Evolutionary conservation across 1,140 invertebrate species (phyloP).

Genomic region (Penaeus chinensis): DNA sequence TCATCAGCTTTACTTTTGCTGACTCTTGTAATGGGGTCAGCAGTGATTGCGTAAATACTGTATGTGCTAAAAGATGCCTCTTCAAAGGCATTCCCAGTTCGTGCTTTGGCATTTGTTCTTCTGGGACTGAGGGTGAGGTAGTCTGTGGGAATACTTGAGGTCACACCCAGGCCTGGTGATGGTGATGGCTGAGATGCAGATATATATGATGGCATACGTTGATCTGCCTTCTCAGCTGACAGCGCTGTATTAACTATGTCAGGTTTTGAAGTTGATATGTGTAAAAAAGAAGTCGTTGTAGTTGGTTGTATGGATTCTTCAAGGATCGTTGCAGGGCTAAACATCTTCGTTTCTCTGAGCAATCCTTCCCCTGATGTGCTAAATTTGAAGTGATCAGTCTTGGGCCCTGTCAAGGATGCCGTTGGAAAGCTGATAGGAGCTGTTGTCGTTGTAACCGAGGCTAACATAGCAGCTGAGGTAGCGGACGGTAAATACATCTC

Average conservation of each 20-base stretch:
- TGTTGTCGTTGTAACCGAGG: slow-evolving; percentile 44
- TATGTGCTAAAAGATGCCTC: slow-evolving; percentile 53
- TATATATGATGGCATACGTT: slow-evolving; percentile 40
- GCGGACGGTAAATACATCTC: slow-evolving; percentile 44
- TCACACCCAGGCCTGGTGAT: not conserved
- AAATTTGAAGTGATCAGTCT: slow-evolving; percentile 53
- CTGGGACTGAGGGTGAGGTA: slow-evolving; percentile 55
- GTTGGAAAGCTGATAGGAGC: slow-evolving; percentile 36
- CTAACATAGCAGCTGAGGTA: slow-evolving; percentile 43
- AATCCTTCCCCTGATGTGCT: slow-evolving; percentile 33
- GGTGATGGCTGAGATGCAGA: slow-evolving; percentile 25
- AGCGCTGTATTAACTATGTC: slow-evolving; percentile 52
- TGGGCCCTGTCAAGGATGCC: slow-evolving; percentile 34
- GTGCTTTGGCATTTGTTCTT: slow-evolving; percentile 36
- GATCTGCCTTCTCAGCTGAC: slow-evolving; percentile 46
- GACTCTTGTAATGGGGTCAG: slow-evolving; percentile 41
- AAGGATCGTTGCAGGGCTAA: slow-evolving; percentile 39
- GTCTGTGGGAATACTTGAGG: slow-evolving; percentile 37
- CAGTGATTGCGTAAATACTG: slow-evolving; percentile 56
- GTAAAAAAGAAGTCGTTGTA: slow-evolving; percentile 56
- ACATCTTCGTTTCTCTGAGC: slow-evolving; percentile 37
- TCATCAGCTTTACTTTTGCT: slow-evolving; percentile 41
- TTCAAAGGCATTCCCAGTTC: slow-evolving; percentile 37
- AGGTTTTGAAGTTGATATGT: slow-evolving; percentile 58
- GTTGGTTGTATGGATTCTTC: slow-evolving; percentile 40